Conservation (phyloP, 2,113 vertebrate genomes). For the Marcusenius ussheri region DNA sequence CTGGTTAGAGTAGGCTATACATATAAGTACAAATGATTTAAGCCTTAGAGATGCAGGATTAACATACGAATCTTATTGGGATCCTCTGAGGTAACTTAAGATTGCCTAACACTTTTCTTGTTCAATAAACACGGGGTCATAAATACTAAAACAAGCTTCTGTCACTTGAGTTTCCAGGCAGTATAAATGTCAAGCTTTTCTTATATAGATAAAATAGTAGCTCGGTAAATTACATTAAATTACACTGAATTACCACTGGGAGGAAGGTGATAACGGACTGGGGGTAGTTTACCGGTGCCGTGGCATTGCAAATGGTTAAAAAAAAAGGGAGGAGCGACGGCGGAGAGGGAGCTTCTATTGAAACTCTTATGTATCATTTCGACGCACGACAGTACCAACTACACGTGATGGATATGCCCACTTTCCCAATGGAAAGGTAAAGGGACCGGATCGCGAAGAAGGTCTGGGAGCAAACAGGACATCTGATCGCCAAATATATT, state of each 20-base stretch:
- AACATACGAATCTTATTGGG: background rate
- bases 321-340: constrained; percentile 29
- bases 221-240: background rate
- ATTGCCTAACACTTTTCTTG: background rate
- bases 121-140: background rate
- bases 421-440: background rate
- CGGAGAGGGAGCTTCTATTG: background rate
- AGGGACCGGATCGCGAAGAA: background rate
- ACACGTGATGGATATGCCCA: constrained; percentile 5
- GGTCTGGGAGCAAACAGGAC: background rate
- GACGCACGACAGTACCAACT: constrained; percentile 5
- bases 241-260: background rate
- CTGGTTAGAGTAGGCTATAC: background rate
- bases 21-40: background rate
- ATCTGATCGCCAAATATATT: background rate
- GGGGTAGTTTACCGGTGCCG: background rate
- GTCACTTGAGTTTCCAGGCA: background rate
- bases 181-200: background rate
- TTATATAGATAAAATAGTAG: background rate
- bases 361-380: background rate
- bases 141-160: background rate
- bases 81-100: background rate
- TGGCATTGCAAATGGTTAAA: constrained; percentile 21
- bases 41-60: background rate
- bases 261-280: background rate